Percentiles rank a stretch among this genome's conserved stretches.
phyloP scores from a whole-genome alignment of 2,888 invertebrate genomes.

The Teleogryllus oceanicus region DNA sequence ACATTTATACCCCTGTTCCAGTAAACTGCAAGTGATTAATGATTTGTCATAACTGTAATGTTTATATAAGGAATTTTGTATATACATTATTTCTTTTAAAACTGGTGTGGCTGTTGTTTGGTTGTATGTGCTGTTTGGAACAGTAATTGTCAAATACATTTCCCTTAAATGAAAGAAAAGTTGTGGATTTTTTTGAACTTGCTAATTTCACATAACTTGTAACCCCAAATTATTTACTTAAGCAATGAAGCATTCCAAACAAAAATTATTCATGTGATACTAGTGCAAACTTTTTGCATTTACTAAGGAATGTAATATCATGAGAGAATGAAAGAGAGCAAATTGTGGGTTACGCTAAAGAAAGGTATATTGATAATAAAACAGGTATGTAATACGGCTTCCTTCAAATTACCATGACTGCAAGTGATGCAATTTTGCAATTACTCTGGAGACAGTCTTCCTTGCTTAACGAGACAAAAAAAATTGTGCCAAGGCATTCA shows the following conservation, averaged over 20 bases:
- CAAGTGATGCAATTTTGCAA: slow-evolving; percentile 3
- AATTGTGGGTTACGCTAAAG: no score
- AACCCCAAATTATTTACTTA: no score
- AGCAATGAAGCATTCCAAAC: no score
- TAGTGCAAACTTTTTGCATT: no score
- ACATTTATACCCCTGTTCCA: slow-evolving; percentile 6
- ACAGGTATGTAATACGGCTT: no score
- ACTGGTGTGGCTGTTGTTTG: slow-evolving; percentile 9
- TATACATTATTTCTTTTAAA: slow-evolving; percentile 4
- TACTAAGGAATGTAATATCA: no score
- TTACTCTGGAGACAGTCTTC: slow-evolving; percentile 18
- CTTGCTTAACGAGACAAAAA: slow-evolving; percentile 5
- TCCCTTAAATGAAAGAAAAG: not conserved
- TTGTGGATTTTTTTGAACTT: no score
- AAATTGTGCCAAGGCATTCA: not conserved
- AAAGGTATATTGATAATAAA: no score
- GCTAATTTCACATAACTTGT: no score
- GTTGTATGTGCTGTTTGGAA: slow-evolving; percentile 2
- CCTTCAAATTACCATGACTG: no score
- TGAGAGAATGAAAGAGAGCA: no score
- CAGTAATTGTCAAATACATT: slow-evolving; percentile 18
- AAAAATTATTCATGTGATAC: no score
- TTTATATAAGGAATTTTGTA: slow-evolving; percentile 18
- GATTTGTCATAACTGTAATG: slow-evolving; percentile 9
- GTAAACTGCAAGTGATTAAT: not conserved